phyloP scores from a whole-genome alignment of 1,140 invertebrate species.

The Zaprionus tsacasi region DNA sequence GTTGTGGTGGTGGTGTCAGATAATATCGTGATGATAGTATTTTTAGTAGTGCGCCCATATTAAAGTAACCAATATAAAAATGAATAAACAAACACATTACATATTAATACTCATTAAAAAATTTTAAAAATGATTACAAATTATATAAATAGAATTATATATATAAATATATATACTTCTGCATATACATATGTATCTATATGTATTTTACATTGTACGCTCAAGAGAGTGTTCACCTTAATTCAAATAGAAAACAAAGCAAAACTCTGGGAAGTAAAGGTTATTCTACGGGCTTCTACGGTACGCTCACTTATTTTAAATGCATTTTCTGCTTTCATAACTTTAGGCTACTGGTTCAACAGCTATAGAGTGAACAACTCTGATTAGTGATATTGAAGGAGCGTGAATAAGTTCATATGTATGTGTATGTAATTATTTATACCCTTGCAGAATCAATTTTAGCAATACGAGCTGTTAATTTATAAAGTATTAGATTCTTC shows the following conservation, averaged over 20 bases:
- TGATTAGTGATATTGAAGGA: neutral
- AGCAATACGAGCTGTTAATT: too few species aligned
- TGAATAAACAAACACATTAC: constrained; percentile 73
- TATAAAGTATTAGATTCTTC: too few species aligned
- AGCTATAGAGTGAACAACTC: neutral
- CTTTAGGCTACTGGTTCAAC: neutral
- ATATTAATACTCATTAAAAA: constrained; percentile 54
- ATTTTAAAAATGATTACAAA: constrained; percentile 24
- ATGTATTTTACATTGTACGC: neutral
- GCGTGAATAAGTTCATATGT: neutral
- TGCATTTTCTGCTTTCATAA: neutral
- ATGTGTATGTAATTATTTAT: neutral
- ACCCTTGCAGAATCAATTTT: neutral
- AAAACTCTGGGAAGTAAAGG: neutral
- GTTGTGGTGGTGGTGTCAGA: constrained; percentile 51
- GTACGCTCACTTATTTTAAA: neutral
- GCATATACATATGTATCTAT: constrained; percentile 7
- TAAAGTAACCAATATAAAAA: constrained; percentile 78
- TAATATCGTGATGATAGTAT: constrained; percentile 44
- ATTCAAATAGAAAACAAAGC: neutral
- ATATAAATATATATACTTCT: constrained; percentile 4
- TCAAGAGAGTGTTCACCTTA: neutral
- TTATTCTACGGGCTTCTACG: neutral
- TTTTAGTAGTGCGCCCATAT: constrained; percentile 71
- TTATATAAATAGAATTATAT: constrained; percentile 3